A percentile compares a stretch with the other conserved stretches of the same genome.
These are phyloP conservation scores for Mylabris sibirica DNA, from an alignment of 2,888 invertebrate species.

Conservation along the genomic window DNA sequence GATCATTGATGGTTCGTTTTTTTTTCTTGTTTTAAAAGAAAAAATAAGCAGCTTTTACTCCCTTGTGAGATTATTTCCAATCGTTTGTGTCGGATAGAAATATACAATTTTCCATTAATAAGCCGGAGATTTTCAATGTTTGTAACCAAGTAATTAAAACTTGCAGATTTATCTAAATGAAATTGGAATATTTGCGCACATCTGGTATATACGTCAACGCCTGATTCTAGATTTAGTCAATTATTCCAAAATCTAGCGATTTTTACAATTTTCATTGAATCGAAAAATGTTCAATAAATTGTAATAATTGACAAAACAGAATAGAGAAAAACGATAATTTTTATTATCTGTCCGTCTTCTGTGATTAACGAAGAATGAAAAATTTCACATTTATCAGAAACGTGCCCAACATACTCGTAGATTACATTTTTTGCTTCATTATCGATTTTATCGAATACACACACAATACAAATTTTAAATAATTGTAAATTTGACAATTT, in stretches of 20 bases:
- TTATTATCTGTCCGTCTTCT: background rate
- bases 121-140: background rate
- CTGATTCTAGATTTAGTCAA: background rate
- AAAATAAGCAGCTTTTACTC: background rate
- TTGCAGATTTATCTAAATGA: background rate
- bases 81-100: background rate
- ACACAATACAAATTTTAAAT: background rate
- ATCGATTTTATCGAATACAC: background rate
- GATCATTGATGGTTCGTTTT: background rate
- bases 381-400: constrained; percentile 1
- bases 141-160: constrained; percentile 4
- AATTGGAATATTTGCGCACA: constrained; percentile 2
- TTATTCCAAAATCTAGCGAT: background rate
- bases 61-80: background rate
- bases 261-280: background rate
- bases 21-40: no score
- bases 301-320: background rate
- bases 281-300: background rate
- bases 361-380: constrained; percentile 7
- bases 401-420: background rate
- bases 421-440: background rate
- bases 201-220: background rate
- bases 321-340: background rate
- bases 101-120: background rate
- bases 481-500: background rate